Evolutionary conservation across 92 coral and sea anemone species (phyloP), one percentile per base, ranked within the genome.

Genomic region (Diadumene lineata): DNA sequence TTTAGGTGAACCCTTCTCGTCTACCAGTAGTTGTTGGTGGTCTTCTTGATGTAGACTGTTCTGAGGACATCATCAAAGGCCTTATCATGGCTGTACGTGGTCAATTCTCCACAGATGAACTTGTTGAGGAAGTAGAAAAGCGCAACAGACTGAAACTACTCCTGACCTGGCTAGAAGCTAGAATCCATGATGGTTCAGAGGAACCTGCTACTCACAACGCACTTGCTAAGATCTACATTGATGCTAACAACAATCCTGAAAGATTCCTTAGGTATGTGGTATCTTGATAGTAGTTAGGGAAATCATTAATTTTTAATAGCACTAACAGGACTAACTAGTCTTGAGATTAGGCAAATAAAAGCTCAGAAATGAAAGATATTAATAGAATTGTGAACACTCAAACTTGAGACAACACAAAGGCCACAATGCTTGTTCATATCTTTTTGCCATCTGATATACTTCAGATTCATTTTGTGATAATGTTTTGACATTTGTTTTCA

Each of bases 181-280:
- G 96, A 60, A 92, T 94, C 60, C 98, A 94, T 57, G 98, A 94
- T 43, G 98, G 98, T 60, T 88, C 97, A 31, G 98, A 94, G 63
- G 98, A 94, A 77, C 98, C 98, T 11, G 98, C 98, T 60, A 94
- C 98, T 46, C 98, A 94, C 72, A 94, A 94, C 82, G 98, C 98
- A 27, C 69, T 94, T 79, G 98, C 98, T 11, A 94, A 94, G 86
- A 94, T 94, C 85, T 94, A 94, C 80, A 94, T 94, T 60, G 98
- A 94, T 66, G 85, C 98, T 21, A 94, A 94, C 68, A 94, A 94
- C 82, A 94, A 94, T 57, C 98, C 98, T 22, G 98, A 94, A 82
- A 84, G 98, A 82, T 94, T 94, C 84, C 92, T 94, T 50, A 94
- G 90, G 98, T 94, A 72, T 32, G 28, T 19, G 43, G 2, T n/a